Evolutionary conservation across 2,113 vertebrate genomes (phyloP), one percentile per base, ranked within the genome.

Genomic region (Myiozetetes cayanensis): DNA sequence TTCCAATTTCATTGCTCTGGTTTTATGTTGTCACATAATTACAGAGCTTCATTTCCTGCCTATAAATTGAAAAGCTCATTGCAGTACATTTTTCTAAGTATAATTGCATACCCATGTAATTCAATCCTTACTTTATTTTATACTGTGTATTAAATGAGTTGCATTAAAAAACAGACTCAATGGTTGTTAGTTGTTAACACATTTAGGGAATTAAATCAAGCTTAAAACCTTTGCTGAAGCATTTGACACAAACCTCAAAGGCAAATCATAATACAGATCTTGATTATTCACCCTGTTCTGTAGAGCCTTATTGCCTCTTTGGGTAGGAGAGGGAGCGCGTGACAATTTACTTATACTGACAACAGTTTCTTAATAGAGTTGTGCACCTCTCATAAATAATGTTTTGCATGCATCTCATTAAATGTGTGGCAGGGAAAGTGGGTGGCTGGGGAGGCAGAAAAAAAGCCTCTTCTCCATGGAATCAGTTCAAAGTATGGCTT

Each of bases 31-130:
- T 71, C 47, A 31, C 27, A 9, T 65, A 89, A 93, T 86, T 78
- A 85, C 59, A 92, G 79, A 84, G 63, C 30, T 93, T 90, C 4
- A 75, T 96, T 95, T 94, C 72, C 87, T 93, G 47, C 56, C 65
- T 94, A n/a, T 68, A 84, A 90, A 92, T 84, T 77, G 68, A 83
- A 93, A 86, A 72, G 14, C 18, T 92, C 66, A 72, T 72, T 71
- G 65, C 68, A 83, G 43, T 74, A 52, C 35, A 27, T 77, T 91
- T 93, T 87, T 88, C 19, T 1, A 6, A 93, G 47, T 52, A 52
- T 80, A 93, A 90, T 91, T 0, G 0, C 61, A 78, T 59, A 74
- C 8, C 9, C 15, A 2, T 39, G 33, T 86, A 86, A 86, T 92
- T 86, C 47, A 76, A 39, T 65, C 83, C 76, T 92, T 67, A 62